Conservation (phyloP, 2,888 invertebrate genomes). For the Neoascia interrupta region DNA sequence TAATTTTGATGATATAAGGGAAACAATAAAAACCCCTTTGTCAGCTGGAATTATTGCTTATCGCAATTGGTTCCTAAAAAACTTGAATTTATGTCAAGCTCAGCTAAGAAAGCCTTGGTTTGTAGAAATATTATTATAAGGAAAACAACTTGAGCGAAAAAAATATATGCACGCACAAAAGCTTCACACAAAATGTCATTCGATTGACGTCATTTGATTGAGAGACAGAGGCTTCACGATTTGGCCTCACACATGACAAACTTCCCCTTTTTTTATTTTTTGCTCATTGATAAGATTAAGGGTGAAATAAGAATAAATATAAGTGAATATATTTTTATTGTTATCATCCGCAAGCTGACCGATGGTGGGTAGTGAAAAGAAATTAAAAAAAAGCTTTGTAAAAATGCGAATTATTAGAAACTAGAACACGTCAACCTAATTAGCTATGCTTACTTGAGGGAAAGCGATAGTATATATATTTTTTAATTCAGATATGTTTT, state of each 20-base stretch:
- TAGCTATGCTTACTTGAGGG: not conserved
- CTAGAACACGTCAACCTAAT: conserved; percentile 4
- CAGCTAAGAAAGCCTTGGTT: conserved; percentile 2
- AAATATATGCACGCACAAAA: not conserved
- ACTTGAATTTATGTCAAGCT: conserved; percentile 14
- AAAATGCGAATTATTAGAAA: conserved; percentile 6
- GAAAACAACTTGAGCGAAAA: not conserved
- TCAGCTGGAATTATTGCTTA: not conserved
- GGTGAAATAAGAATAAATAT: no score
- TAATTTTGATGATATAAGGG: not conserved
- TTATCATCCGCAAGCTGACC: conserved; percentile 6
- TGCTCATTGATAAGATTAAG: conserved; percentile 38
- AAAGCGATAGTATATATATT: not conserved
- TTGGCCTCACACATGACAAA: conserved; percentile 4
- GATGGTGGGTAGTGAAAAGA: no score
- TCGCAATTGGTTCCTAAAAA: not conserved
- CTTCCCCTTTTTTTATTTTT: not conserved
- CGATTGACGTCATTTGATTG: conserved; percentile 56
- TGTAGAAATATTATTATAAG: not conserved
- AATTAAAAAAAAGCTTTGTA: no score
- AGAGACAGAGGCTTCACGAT: conserved; percentile 16
- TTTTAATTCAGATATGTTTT: not conserved
- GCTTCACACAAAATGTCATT: conserved; percentile 14
- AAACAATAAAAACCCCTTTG: not conserved
- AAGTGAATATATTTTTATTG: not conserved